Percentiles rank a stretch among this genome's conserved stretches.
phyloP scores from a whole-genome alignment of 2,888 invertebrate genomes.

The Agonopterix heracliana region DNA sequence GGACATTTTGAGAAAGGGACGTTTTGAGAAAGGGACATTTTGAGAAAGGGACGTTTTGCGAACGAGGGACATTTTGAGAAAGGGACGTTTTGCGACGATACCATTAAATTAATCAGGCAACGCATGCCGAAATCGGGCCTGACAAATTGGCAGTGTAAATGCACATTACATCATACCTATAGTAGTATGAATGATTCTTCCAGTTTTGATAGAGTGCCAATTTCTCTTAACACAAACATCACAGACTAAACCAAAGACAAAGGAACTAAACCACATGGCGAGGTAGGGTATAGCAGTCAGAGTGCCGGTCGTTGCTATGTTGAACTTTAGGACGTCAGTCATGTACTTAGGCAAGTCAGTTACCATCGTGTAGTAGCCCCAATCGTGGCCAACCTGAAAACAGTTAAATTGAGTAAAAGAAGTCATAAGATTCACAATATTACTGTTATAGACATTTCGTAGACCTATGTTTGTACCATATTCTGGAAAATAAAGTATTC shows the following conservation, averaged over 20 bases:
- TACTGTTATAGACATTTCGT: not conserved
- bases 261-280: slow-evolving; percentile 81
- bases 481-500: too few relatives aligned
- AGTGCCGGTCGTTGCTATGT: slow-evolving; percentile 79
- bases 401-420: not conserved
- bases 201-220: slow-evolving; percentile 75
- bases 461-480: too few relatives aligned
- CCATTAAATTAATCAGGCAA: too few relatives aligned
- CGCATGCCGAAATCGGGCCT: too few relatives aligned
- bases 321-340: slow-evolving; percentile 80
- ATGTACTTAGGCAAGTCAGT: slow-evolving; percentile 83
- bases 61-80: too few relatives aligned
- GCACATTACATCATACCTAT: slow-evolving; percentile 63
- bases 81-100: too few relatives aligned
- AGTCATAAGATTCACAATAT: too few relatives aligned
- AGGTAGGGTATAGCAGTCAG: slow-evolving; percentile 81
- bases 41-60: too few relatives aligned
- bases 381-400: slow-evolving; percentile 70
- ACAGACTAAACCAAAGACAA: slow-evolving; percentile 80
- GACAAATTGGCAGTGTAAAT: too few relatives aligned
- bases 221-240: slow-evolving; percentile 80
- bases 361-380: slow-evolving; percentile 84
- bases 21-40: too few relatives aligned
- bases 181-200: slow-evolving; percentile 81
- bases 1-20: too few relatives aligned